Conservation (phyloP, 2,113 vertebrate species). For the Corynorhinus townsendii region DNA sequence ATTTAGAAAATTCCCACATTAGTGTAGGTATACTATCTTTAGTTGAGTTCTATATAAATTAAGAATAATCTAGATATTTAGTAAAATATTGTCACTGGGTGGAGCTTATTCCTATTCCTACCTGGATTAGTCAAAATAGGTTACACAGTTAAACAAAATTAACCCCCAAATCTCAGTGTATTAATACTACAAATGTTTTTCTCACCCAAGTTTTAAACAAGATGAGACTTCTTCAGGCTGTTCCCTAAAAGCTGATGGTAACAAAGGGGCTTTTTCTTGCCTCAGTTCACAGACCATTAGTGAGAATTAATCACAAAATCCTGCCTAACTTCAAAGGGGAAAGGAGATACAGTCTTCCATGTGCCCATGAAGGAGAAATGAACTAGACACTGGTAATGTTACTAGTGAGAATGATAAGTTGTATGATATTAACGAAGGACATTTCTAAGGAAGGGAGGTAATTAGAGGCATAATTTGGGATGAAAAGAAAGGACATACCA, state of each 20-base stretch:
- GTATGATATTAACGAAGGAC: neutral
- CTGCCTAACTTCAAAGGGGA: neutral
- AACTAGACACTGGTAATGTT: neutral
- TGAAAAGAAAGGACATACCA: neutral
- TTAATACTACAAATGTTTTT: neutral
- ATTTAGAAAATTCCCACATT: neutral
- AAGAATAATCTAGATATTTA: neutral
- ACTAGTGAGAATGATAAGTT: neutral
- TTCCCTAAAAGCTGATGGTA: neutral
- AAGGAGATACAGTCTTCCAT: neutral
- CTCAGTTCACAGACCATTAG: neutral
- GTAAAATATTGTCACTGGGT: neutral
- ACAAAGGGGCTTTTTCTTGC: neutral
- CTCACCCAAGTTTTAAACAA: neutral
- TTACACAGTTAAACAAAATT: neutral
- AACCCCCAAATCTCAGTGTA: neutral
- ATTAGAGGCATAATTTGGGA: neutral
- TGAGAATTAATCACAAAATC: neutral
- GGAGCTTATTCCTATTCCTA: neutral
- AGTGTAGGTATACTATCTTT: neutral
- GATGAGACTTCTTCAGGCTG: neutral
- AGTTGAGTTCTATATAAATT: neutral
- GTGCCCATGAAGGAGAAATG: neutral
- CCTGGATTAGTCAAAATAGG: neutral
- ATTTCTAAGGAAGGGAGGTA: neutral